Evolutionary conservation across 2,888 invertebrate genomes (phyloP).

Genomic region (Cremastinae sp.): DNA sequence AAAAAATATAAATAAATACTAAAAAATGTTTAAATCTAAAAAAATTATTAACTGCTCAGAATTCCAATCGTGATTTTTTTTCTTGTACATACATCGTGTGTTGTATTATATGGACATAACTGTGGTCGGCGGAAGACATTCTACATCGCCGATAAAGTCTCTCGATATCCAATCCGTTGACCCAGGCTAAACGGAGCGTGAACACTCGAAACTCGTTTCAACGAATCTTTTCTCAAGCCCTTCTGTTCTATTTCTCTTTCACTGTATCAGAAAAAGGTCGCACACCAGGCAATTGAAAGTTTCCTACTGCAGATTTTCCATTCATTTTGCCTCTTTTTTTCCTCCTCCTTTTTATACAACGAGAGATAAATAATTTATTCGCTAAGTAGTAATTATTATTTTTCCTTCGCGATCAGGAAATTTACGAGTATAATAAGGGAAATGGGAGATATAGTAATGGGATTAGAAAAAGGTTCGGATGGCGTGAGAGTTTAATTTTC

Average conservation of each 20-base stretch:
- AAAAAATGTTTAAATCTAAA: too few species aligned
- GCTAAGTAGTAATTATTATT: too few species aligned
- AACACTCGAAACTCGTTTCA: conserved; percentile 62
- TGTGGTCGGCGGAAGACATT: conserved; percentile 27
- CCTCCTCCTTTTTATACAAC: not conserved
- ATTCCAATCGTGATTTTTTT: conserved; percentile 1
- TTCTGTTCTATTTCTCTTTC: conserved; percentile 41
- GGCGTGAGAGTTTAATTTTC: conserved; percentile 32
- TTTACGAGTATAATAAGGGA: not conserved
- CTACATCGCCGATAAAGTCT: conserved; percentile 18
- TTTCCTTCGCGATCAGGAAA: not conserved
- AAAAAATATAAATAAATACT: too few species aligned
- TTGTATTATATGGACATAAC: conserved; percentile 9
- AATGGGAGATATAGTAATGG: not conserved
- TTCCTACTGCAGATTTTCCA: not conserved
- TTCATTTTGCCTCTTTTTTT: not conserved
- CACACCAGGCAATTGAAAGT: not conserved
- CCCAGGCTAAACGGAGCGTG: conserved; percentile 69
- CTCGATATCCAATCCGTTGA: conserved; percentile 56
- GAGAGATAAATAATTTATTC: too few species aligned
- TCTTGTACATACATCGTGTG: conserved; percentile 6
- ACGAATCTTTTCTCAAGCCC: conserved; percentile 45
- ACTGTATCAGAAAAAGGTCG: not conserved
- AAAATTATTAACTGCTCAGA: not conserved
- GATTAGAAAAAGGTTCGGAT: conserved; percentile 4